phyloP scores from a whole-genome alignment of 2,888 invertebrate species.

The Escarpia spicata region DNA sequence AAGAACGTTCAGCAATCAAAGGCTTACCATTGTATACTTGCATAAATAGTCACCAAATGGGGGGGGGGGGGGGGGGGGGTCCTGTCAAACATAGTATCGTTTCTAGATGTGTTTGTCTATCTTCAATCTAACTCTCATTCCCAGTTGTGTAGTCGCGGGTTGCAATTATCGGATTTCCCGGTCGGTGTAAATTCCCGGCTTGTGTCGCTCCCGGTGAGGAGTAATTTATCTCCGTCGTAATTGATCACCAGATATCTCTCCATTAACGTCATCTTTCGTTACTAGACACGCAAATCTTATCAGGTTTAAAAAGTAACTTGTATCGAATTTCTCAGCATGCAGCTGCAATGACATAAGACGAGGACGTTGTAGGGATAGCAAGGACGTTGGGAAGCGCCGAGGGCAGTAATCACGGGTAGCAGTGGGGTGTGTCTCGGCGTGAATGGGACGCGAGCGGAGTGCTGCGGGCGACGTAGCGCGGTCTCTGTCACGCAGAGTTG shows the following conservation, averaged over 20 bases:
- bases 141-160: no score
- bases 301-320: background rate
- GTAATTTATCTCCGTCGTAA: background rate
- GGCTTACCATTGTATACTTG: background rate
- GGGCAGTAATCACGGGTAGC: background rate
- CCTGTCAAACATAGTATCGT: background rate
- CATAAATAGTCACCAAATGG: background rate
- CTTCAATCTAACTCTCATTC: no score
- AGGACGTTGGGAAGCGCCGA: background rate
- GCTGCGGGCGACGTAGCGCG: background rate
- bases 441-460: background rate
- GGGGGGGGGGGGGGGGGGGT: no score
- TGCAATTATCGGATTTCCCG: background rate
- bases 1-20: no score
- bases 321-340: background rate
- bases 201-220: background rate
- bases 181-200: background rate
- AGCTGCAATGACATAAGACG: background rate
- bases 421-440: background rate
- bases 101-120: background rate
- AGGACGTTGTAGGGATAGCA: background rate
- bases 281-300: background rate
- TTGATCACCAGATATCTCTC: background rate
- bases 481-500: background rate
- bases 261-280: background rate